Conservation (phyloP, 2,888 invertebrate genomes). For the Tetragonula carbonaria region DNA sequence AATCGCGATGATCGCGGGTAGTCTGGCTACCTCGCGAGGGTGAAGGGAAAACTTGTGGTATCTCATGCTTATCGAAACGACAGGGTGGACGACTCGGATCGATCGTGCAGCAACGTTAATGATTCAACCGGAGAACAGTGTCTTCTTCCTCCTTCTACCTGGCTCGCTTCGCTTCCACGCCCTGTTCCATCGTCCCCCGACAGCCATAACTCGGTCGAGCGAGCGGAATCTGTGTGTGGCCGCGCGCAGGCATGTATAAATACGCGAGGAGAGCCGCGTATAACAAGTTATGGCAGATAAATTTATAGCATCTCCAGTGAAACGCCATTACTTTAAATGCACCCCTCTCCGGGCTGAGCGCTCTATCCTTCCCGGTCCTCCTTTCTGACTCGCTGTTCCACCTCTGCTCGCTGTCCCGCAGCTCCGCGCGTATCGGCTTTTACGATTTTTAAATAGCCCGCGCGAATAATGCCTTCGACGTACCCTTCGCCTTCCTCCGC, state of each 20-base stretch:
- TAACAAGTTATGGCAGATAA: constrained; percentile 85
- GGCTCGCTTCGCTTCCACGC: constrained; percentile 56
- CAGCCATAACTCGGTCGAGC: constrained; percentile 66
- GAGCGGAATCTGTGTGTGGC: constrained; percentile 79
- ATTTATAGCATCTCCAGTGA: constrained; percentile 84
- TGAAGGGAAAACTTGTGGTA: background rate
- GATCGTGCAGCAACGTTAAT: constrained; percentile 51
- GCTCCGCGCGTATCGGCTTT: constrained; percentile 76
- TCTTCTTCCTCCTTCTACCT: constrained; percentile 44
- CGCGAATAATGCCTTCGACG: constrained; percentile 63
- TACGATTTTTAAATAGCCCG: constrained; percentile 82
- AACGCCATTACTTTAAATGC: constrained; percentile 83
- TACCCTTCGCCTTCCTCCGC: constrained; percentile 53
- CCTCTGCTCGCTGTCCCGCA: background rate
- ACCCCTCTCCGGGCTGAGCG: constrained; percentile 65
- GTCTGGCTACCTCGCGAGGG: background rate
- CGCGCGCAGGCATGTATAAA: constrained; percentile 82
- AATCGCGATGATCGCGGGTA: background rate
- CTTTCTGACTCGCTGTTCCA: constrained; percentile 47
- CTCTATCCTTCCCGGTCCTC: constrained; percentile 61
- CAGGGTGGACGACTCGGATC: constrained; percentile 26
- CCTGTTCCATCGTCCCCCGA: constrained; percentile 59
- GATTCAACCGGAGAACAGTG: constrained; percentile 47
- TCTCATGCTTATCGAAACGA: constrained; percentile 32
- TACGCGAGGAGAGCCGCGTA: constrained; percentile 83